These are phyloP conservation scores for Scaptomyza reducta DNA, from an alignment of 2,888 invertebrate species.

Conservation along the genomic window DNA sequence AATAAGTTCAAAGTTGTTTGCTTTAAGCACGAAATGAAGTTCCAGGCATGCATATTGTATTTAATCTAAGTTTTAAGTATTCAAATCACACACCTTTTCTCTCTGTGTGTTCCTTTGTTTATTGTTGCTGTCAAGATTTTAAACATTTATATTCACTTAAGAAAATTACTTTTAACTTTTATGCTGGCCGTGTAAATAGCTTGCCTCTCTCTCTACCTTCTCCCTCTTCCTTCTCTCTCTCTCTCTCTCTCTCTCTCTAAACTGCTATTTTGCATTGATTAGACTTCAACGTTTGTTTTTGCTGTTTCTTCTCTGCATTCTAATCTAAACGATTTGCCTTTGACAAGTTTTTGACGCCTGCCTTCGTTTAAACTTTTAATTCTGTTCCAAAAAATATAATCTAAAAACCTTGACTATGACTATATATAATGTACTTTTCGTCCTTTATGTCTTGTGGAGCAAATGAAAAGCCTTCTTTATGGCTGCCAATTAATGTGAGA, in stretches of 20 bases:
- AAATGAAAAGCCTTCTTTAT: conserved; percentile 51
- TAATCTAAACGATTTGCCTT: conserved; percentile 50
- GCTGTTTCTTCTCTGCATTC: conserved; percentile 42
- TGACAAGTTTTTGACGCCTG: conserved; percentile 51
- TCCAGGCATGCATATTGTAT: not conserved
- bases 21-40: not conserved
- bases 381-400: not conserved
- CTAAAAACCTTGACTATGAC: conserved; percentile 15
- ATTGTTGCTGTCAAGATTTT: conserved; percentile 54
- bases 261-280: conserved; percentile 49
- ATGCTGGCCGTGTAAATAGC: conserved; percentile 62
- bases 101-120: conserved; percentile 11
- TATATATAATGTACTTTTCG: conserved; percentile 21
- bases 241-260: not conserved
- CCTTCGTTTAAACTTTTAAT: not conserved
- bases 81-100: not conserved
- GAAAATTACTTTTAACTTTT: conserved; percentile 77
- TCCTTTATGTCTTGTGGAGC: conserved; percentile 12
- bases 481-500: conserved; percentile 47
- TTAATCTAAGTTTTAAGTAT: not conserved
- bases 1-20: not conserved
- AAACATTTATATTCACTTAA: conserved; percentile 81
- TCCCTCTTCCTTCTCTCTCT: not conserved
- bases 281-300: conserved; percentile 43
- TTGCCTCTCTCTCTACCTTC: no score